Conservation (phyloP, 2,113 vertebrate species). For the Anolis sagrei region DNA sequence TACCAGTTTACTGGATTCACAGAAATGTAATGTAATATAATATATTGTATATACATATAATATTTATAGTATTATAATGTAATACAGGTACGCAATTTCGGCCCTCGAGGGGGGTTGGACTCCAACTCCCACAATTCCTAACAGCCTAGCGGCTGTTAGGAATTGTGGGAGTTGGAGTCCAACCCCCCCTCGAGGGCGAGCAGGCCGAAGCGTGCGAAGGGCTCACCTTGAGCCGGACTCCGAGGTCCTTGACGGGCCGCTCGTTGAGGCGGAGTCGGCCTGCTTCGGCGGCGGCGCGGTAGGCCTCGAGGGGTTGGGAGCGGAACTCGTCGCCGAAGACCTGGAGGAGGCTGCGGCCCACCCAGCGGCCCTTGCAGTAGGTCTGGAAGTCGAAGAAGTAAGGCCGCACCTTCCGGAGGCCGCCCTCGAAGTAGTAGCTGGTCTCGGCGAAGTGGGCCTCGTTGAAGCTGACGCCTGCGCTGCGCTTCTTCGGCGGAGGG, state of each 20-base stretch:
- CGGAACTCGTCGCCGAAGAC: constrained; percentile 93
- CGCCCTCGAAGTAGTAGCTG: constrained; percentile 90
- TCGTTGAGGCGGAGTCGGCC: constrained; percentile 93
- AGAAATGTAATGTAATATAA: too few relatives aligned
- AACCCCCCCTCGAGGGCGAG: too few relatives aligned
- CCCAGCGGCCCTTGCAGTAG: constrained; percentile 97
- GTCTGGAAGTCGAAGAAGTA: constrained; percentile 94
- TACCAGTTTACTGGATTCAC: too few relatives aligned
- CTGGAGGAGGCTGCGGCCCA: constrained; percentile 88
- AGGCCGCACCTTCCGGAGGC: constrained; percentile 91
- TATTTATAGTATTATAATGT: too few relatives aligned
- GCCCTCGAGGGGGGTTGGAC: too few relatives aligned
- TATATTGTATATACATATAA: too few relatives aligned
- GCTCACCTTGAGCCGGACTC: constrained; percentile 88
- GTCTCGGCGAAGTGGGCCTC: constrained; percentile 91
- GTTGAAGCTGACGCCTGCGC: constrained; percentile 86
- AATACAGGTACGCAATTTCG: too few relatives aligned
- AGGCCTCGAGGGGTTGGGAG: constrained; percentile 86
- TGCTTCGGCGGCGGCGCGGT: constrained; percentile 80
- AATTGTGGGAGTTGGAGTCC: too few relatives aligned
- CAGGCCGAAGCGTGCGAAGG: too few relatives aligned
- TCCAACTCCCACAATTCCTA: too few relatives aligned
- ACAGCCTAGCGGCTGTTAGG: too few relatives aligned
- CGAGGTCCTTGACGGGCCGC: constrained; percentile 83
- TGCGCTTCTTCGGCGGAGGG: constrained; percentile 89